phyloP scores from a whole-genome alignment of 2,797 vertebrate species.

The Helostoma temminkii region DNA sequence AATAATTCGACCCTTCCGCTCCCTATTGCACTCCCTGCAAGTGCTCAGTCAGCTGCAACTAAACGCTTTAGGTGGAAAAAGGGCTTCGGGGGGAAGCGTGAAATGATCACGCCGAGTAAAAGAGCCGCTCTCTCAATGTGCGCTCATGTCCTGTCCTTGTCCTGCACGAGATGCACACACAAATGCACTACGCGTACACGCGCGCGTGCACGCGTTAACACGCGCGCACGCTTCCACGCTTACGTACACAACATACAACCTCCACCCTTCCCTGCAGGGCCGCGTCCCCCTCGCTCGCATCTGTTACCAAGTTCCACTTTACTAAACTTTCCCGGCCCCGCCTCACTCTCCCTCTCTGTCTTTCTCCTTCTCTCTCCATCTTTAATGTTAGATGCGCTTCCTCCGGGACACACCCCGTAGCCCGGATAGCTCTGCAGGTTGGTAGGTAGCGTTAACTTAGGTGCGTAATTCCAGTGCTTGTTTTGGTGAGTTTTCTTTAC shows the following conservation, averaged over 20 bases:
- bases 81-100: slow-evolving; percentile 95
- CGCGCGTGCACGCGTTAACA: slow-evolving; percentile 18
- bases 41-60: slow-evolving; percentile 99
- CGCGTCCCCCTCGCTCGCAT: slow-evolving; percentile 83
- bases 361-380: slow-evolving; percentile 5
- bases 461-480: slow-evolving; percentile 25
- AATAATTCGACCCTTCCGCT: slow-evolving; percentile 99
- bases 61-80: slow-evolving; percentile 99
- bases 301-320: slow-evolving; percentile 83
- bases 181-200: slow-evolving; percentile 16
- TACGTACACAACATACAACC: slow-evolving; percentile 81
- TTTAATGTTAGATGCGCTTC: slow-evolving; percentile 55
- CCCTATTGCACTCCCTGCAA: slow-evolving; percentile 94
- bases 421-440: slow-evolving; percentile 20
- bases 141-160: slow-evolving; percentile 91
- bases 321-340: slow-evolving; percentile 72
- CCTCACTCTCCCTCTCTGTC: slow-evolving; percentile 14
- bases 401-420: slow-evolving; percentile 22
- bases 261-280: slow-evolving; percentile 80
- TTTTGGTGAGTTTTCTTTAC: background rate
- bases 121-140: slow-evolving; percentile 94
- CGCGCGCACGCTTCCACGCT: slow-evolving; percentile 20
- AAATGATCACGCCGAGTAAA: slow-evolving; percentile 95
- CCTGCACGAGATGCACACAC: slow-evolving; percentile 56
- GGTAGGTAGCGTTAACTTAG: slow-evolving; percentile 6